A percentile compares a stretch with the other conserved stretches of the same genome.
Evolutionary conservation across 2,888 invertebrate genomes (phyloP).

Genomic region (Nyleta sp.): DNA sequence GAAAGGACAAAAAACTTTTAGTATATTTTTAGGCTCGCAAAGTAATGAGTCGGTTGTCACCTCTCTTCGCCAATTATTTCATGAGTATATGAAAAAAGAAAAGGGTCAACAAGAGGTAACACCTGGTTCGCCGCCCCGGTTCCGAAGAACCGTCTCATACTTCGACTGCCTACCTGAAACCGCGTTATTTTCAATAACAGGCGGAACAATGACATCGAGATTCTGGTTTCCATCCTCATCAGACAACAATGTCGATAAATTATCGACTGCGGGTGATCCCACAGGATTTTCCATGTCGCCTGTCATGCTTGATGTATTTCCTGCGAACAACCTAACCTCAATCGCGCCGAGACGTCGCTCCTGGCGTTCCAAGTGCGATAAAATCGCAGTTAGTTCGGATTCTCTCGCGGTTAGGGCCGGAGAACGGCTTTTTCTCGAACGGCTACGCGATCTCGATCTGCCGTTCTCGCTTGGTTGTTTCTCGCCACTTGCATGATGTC

Average conservation of each 20-base stretch:
- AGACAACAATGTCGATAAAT: not conserved
- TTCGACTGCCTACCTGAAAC: slow-evolving; percentile 21
- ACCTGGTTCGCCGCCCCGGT: slow-evolving; percentile 35
- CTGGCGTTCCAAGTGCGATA: not conserved
- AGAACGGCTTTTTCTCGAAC: not conserved
- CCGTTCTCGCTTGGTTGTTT: not conserved
- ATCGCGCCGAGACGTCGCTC: not conserved
- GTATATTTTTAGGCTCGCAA: not conserved
- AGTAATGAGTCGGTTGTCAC: slow-evolving; percentile 35
- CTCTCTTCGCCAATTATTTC: slow-evolving; percentile 18
- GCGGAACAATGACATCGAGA: not conserved
- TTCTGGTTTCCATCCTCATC: not conserved
- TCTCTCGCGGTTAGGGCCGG: not conserved
- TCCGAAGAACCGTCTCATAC: slow-evolving; percentile 25
- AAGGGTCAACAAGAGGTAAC: slow-evolving; percentile 22
- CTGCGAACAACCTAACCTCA: not conserved
- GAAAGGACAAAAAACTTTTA: not conserved
- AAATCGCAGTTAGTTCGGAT: not conserved
- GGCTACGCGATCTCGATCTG: not conserved
- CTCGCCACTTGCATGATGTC: not conserved
- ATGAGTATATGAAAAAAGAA: not conserved
- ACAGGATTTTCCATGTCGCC: not conserved
- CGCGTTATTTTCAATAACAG: not conserved
- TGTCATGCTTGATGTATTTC: not conserved
- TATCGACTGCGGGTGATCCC: not conserved